Base-by-base conservation (phyloP, 2,888 invertebrate genomes). In the Campopleginae sp. region DNA sequence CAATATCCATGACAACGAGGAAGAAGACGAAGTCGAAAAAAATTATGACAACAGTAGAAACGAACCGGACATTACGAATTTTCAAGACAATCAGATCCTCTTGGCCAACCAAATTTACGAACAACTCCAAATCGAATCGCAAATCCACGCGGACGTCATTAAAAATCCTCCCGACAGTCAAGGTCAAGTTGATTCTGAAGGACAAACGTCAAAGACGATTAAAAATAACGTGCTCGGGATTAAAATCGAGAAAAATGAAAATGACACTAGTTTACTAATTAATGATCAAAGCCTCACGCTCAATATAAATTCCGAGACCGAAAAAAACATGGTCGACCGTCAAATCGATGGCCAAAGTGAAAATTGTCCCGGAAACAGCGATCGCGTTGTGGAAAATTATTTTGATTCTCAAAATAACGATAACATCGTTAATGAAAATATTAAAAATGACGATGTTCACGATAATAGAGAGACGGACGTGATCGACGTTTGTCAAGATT, bases 21-120 rank as follows among this genome's bases (percentile, higher is more conserved):
- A 74, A 12, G 48, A 58, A 10, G 23, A 74, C n/a, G 61, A 23
- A 19, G 23, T 17, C 27, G 58, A 74, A 42, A 44, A 74, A 58
- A 51, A 74, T 27, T 38, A 44, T 74, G 58, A 51, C 38, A 38
- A 58, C 58, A 23, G 58, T 23, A 42, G 38, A 2, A 58, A 74
- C 19, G 54, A 61, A 14, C 38, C 54, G 14, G 58, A 58, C 23
- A 1, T 27, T 5, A 27, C 58, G 12, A 58, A 27, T 27, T 58
- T 58, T 4, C 14, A 58, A 27, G 14, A 3, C 12, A 54, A 27
- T 58, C 5, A 58, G 27, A 27, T 58, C 27, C 27, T 27, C 14
- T 27, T 58, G 58, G 27, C 58, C 0, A 14, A 58, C 17, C 3
- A 44, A 42, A 51, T 54, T 72, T 8, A 44, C 17, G 54, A 61